A percentile compares a stretch with the other conserved stretches of the same genome.
Evolutionary conservation across 2,113 vertebrate genomes (phyloP).

Genomic region (Lamprologus ornatipinnis): DNA sequence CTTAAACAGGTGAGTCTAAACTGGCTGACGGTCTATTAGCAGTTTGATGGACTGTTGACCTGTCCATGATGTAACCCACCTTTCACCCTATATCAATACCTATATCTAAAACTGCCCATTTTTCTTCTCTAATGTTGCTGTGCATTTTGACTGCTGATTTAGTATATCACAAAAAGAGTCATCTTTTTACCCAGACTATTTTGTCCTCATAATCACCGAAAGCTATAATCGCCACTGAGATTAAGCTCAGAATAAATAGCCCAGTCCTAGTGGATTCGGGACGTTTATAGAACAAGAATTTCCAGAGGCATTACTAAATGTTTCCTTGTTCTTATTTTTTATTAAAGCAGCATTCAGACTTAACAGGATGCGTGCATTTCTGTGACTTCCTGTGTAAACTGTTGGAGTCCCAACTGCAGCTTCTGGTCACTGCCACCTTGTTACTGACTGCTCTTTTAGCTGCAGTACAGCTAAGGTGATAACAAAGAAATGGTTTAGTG

Average conservation of each 20-base stretch:
- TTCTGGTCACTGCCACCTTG: background rate
- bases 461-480: background rate
- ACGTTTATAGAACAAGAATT: background rate
- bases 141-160: background rate
- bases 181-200: background rate
- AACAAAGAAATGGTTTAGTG: background rate
- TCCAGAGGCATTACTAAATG: background rate
- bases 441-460: background rate
- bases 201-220: background rate
- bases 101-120: background rate
- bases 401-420: background rate
- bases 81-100: background rate
- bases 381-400: background rate
- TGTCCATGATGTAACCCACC: background rate
- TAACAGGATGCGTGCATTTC: background rate
- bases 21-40: background rate
- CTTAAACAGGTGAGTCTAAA: background rate
- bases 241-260: background rate
- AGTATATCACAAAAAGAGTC: background rate
- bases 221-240: background rate
- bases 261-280: background rate
- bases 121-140: background rate
- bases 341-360: background rate
- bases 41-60: background rate
- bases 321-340: background rate